Base-by-base conservation (phyloP, 2,113 vertebrate genomes). In the Sinocyclocheilus rhinocerous region DNA sequence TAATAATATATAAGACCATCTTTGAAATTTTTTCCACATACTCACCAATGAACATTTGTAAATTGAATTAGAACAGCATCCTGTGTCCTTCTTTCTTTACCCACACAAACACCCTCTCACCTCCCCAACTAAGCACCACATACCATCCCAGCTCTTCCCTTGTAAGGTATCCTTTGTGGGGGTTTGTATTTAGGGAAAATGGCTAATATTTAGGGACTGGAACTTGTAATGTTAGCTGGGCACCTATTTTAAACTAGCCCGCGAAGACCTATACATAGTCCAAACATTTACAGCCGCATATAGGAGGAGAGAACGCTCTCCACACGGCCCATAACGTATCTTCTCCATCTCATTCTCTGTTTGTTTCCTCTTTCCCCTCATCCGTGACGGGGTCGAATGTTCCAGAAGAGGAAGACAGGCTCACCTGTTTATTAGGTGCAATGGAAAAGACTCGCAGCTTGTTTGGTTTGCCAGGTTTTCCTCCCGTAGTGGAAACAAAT, bases 101-200 rank as follows among this genome's bases (percentile, higher is more conserved):
- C 13, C 75, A 67, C 61, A 86, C 77, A 72, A 57, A 70, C 89
- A 86, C 42, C 52, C 87, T 88, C 80, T 78, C 75, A 77, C 52
- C 84, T 90, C 87, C 84, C 86, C 88, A 80, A 88, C 90, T 83
- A 90, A 91, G 93, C 84, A 81, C 76, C 87, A 80, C 93, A 92
- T 93, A 90, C 92, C 94, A 89, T 85, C 78, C 89, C 85, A 33
- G 90, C 91, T 90, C 88, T 94, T 92, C 90, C 95, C 95, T 93
- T 95, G 90, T 95, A 95, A 93, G 95, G 95, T 89, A 91, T 89
- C 90, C 92, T 94, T 94, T 94, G 94, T 94, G 92, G 92, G 33
- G 83, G 94, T 93, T 93, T 95, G 95, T 95, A 95, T 95, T 96
- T 95, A 93, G 92, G 94, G 94, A 91, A 95, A 96, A 95, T 95